A percentile compares a stretch with the other conserved stretches of the same genome.
phyloP scores from a whole-genome alignment of 1,140 invertebrate genomes.

The Parasteatoda tepidariorum region DNA sequence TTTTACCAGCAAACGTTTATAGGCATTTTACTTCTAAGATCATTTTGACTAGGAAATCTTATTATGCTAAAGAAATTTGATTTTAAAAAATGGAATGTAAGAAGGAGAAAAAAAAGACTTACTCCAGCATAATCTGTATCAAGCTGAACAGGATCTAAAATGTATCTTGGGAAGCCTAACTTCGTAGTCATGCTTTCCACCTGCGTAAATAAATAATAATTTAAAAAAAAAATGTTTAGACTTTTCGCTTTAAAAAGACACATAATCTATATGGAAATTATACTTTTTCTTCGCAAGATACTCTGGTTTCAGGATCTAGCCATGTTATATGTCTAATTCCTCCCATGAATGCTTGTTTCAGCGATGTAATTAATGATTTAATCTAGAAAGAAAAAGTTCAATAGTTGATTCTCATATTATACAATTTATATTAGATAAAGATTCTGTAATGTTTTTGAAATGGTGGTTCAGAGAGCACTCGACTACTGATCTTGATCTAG shows the following conservation, averaged over 20 bases:
- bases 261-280: slow-evolving; percentile 11
- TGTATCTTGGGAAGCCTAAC: slow-evolving; percentile 73
- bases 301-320: slow-evolving; percentile 75
- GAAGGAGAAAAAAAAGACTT: slow-evolving; percentile 61
- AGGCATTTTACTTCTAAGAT: no score
- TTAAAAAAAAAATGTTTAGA: neutral
- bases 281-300: slow-evolving; percentile 74
- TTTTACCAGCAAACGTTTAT: no score
- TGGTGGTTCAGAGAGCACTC: no score
- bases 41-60: no score
- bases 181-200: slow-evolving; percentile 71
- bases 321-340: slow-evolving; percentile 74
- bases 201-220: slow-evolving; percentile 64
- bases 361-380: slow-evolving; percentile 73
- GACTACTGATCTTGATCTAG: no score
- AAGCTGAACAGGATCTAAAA: slow-evolving; percentile 71
- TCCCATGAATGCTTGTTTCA: slow-evolving; percentile 74
- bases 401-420: no score
- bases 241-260: neutral
- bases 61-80: neutral
- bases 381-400: slow-evolving; percentile 67
- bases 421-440: no score
- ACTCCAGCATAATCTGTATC: slow-evolving; percentile 72
- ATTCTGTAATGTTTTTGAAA: no score
- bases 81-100: neutral